These are phyloP conservation scores for Parnassius apollo DNA, from an alignment of 2,888 invertebrate species.

Conservation along the genomic window DNA sequence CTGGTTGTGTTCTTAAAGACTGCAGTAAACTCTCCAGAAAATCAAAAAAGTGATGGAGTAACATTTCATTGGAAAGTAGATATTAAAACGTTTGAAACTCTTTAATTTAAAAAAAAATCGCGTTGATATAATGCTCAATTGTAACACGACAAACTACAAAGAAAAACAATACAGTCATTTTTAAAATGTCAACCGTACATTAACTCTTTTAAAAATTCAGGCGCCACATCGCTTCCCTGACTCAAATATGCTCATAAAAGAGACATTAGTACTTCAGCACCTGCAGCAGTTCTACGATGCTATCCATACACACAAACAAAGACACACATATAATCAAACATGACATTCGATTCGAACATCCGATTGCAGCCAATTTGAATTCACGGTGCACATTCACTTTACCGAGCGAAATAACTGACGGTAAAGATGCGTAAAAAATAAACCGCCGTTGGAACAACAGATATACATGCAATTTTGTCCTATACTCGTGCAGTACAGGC, in stretches of 20 bases:
- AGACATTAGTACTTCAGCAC: not conserved
- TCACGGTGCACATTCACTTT: conserved; percentile 45
- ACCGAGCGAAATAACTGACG: conserved; percentile 34
- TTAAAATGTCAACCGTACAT: not conserved
- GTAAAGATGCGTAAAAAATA: conserved; percentile 43
- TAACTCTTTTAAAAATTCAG: conserved; percentile 1
- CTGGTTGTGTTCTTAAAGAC: too few relatives aligned
- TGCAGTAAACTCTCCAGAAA: too few relatives aligned
- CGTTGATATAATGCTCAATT: not conserved
- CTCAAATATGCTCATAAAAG: not conserved
- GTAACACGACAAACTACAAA: not conserved
- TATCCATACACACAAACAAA: not conserved
- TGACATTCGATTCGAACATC: conserved; percentile 3
- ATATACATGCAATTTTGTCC: conserved; percentile 45
- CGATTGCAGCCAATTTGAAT: conserved; percentile 34
- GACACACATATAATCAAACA: not conserved
- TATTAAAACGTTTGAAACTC: too few relatives aligned
- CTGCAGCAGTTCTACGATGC: conserved; percentile 1
- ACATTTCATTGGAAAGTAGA: too few relatives aligned
- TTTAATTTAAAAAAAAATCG: too few relatives aligned
- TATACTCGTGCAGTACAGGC: conserved; percentile 30
- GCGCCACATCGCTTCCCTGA: not conserved
- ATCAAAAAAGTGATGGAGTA: too few relatives aligned
- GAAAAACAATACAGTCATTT: not conserved
- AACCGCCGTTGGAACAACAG: conserved; percentile 37